These are phyloP conservation scores for Micromussa lordhowensis DNA, from an alignment of 92 coral and sea anemone species.

Conservation along the genomic window DNA sequence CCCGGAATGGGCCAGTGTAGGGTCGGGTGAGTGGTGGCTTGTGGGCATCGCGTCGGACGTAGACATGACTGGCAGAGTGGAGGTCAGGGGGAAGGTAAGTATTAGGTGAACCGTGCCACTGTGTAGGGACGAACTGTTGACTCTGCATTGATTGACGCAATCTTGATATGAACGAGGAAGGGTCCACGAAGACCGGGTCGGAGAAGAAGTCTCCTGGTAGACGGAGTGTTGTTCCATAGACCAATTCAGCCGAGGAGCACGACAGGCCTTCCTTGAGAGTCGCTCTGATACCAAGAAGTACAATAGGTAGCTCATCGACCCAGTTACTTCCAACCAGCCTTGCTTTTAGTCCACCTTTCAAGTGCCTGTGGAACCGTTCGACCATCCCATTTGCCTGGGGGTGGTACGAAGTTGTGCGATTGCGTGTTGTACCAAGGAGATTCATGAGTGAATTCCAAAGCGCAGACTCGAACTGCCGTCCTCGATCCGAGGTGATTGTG, in stretches of 20 bases:
- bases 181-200: too few relatives aligned
- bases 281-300: constrained; percentile 56
- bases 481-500: constrained; percentile 59
- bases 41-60: too few relatives aligned
- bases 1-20: too few relatives aligned
- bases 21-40: too few relatives aligned
- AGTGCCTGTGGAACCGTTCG: constrained; percentile 67
- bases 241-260: constrained; percentile 54
- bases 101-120: too few relatives aligned
- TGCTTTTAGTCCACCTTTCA: constrained; percentile 53
- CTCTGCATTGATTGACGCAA: too few relatives aligned
- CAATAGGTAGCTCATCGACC: constrained; percentile 50
- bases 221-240: constrained; percentile 58
- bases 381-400: constrained; percentile 61
- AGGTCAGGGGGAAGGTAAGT: too few relatives aligned
- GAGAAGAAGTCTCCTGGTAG: constrained; percentile 70
- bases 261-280: constrained; percentile 58
- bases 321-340: constrained; percentile 31
- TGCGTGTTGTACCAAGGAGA: constrained; percentile 60
- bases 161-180: too few relatives aligned
- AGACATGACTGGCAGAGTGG: too few relatives aligned
- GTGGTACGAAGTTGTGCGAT: constrained; percentile 68
- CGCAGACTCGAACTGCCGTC: constrained; percentile 57
- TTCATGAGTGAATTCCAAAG: constrained; percentile 66
- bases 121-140: too few relatives aligned